These are phyloP conservation scores for Trogon melanurus DNA, from an alignment of 2,113 vertebrate genomes.

Conservation along the genomic window DNA sequence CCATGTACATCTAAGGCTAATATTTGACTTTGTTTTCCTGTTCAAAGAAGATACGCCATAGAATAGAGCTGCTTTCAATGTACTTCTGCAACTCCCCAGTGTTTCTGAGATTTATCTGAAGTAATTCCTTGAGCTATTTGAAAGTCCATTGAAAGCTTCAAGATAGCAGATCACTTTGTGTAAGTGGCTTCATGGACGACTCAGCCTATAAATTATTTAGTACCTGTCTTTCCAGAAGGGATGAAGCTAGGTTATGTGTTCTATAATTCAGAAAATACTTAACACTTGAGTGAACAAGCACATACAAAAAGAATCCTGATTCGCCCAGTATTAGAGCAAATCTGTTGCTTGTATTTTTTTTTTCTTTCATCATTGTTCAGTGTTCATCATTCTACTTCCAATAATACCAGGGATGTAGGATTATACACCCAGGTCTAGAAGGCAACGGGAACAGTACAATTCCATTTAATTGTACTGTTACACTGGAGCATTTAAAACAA, in stretches of 20 bases:
- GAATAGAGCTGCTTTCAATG: not conserved
- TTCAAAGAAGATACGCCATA: not conserved
- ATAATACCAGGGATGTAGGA: not conserved
- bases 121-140: constrained; percentile 10
- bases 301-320: not conserved
- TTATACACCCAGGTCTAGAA: not conserved
- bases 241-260: constrained; percentile 17
- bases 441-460: not conserved
- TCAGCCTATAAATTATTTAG: constrained; percentile 57
- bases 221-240: constrained; percentile 5
- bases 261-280: constrained; percentile 61
- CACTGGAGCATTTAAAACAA: not conserved
- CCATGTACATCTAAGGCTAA: not conserved
- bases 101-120: not conserved
- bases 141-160: constrained; percentile 34
- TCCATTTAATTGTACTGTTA: not conserved
- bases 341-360: not conserved
- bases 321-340: not conserved
- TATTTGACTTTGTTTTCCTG: not conserved
- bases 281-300: constrained; percentile 24
- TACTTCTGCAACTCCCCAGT: not conserved
- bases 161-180: not conserved
- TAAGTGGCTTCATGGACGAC: not conserved
- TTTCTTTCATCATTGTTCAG: not conserved
- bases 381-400: not conserved